phyloP scores from a whole-genome alignment of 1,140 invertebrate genomes.

The Cydia pomonella region DNA sequence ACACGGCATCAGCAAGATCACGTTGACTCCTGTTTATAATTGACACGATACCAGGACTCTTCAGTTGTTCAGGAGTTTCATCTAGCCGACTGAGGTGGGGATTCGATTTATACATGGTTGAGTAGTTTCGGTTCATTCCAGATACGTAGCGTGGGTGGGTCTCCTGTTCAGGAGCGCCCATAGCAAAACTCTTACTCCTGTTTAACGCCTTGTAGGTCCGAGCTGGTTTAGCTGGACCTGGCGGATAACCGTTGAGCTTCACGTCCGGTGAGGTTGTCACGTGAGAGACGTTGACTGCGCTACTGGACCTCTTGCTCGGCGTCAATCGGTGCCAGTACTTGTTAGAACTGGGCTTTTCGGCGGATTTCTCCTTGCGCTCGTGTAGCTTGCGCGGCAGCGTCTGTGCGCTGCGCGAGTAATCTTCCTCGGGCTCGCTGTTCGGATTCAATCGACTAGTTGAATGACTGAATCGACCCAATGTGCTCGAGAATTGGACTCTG shows the following conservation, averaged over 20 bases:
- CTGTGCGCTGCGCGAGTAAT: constrained; percentile 86
- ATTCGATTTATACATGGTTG: constrained; percentile 87
- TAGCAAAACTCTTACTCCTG: constrained; percentile 92
- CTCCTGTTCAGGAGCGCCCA: constrained; percentile 82
- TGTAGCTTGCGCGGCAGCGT: constrained; percentile 88
- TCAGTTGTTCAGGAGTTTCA: constrained; percentile 86
- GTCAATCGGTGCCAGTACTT: constrained; percentile 78
- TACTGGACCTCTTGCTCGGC: constrained; percentile 82
- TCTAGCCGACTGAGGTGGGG: constrained; percentile 86
- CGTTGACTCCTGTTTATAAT: constrained; percentile 90
- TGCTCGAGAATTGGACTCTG: constrained; percentile 82
- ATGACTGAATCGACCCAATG: constrained; percentile 90
- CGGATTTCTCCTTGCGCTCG: constrained; percentile 74
- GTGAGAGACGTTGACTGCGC: constrained; percentile 89
- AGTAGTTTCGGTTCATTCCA: constrained; percentile 72
- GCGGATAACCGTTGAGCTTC: constrained; percentile 75
- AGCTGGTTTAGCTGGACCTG: constrained; percentile 86
- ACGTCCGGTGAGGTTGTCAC: constrained; percentile 78
- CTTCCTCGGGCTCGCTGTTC: constrained; percentile 79
- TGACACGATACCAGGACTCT: constrained; percentile 91
- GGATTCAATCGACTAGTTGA: constrained; percentile 85
- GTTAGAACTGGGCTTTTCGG: constrained; percentile 76
- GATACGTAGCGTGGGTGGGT: constrained; percentile 73
- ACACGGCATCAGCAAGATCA: constrained; percentile 83
- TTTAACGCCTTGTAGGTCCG: constrained; percentile 88